phyloP scores from a whole-genome alignment of 1,140 invertebrate genomes.

The Oncopodura yosiiana region DNA sequence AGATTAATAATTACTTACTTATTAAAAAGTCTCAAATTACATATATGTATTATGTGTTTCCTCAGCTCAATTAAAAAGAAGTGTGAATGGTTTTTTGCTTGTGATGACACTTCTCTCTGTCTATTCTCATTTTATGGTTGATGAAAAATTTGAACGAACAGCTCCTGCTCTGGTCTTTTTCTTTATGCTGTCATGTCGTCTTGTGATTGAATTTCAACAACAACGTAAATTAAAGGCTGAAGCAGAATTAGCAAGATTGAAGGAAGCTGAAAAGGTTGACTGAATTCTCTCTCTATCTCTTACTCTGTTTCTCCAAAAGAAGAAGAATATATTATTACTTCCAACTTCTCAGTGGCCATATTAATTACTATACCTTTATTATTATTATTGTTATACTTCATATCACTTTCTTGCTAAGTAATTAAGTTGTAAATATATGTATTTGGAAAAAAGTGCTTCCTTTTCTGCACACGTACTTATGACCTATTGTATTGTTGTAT shows the following conservation, averaged over 20 bases:
- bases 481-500: too few relatives aligned
- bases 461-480: too few relatives aligned
- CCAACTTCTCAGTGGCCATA: too few relatives aligned
- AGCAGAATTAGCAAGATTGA: not conserved
- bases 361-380: too few relatives aligned
- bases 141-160: constrained; percentile 84
- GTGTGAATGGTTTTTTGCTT: constrained; percentile 71
- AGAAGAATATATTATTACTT: too few relatives aligned
- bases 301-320: too few relatives aligned
- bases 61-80: constrained; percentile 78
- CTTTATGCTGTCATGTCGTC: constrained; percentile 83
- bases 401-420: too few relatives aligned
- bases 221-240: constrained; percentile 19
- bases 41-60: constrained; percentile 27
- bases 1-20: constrained; percentile 35
- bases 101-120: constrained; percentile 74
- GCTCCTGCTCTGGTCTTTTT: constrained; percentile 88
- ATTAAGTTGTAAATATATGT: too few relatives aligned
- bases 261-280: constrained; percentile 20
- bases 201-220: constrained; percentile 64
- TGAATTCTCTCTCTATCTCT: too few relatives aligned
- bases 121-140: constrained; percentile 85
- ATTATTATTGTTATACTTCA: too few relatives aligned
- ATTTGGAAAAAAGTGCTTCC: too few relatives aligned
- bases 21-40: not conserved